Percentiles rank a stretch among this genome's conserved stretches.
Evolutionary conservation across 2,888 invertebrate species (phyloP).

Genomic region (Allygus modestus): DNA sequence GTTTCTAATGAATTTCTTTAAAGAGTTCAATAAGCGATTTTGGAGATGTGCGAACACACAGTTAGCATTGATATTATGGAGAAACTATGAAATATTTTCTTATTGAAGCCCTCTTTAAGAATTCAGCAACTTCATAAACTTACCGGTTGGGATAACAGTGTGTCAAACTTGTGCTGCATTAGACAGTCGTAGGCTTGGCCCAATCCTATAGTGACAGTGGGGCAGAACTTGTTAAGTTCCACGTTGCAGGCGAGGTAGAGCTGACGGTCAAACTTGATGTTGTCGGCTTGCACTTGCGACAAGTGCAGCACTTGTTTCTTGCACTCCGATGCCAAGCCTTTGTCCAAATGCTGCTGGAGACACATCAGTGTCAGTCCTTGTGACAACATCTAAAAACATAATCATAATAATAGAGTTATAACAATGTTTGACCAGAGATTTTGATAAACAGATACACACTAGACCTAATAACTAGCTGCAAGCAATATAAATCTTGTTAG

Average conservation of each 20-base stretch:
- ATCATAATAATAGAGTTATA: no score
- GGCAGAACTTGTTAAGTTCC: conserved; percentile 89
- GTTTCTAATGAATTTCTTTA: no score
- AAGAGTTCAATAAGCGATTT: no score
- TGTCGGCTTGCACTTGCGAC: conserved; percentile 93
- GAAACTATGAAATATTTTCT: no score
- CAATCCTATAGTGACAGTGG: conserved; percentile 85
- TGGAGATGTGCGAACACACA: no score
- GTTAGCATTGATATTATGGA: no score
- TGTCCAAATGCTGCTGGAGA: conserved; percentile 83
- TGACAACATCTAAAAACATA: conserved; percentile 74
- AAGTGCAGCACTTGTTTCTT: conserved; percentile 88
- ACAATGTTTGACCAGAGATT: no score
- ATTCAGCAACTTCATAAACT: neutral
- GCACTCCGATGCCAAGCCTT: conserved; percentile 81
- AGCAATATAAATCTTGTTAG: no score
- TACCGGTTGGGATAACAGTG: conserved; percentile 77
- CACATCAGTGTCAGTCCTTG: conserved; percentile 92
- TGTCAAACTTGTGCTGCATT: conserved; percentile 87
- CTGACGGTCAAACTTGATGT: conserved; percentile 91
- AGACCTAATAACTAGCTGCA: no score
- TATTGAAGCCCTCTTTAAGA: no score
- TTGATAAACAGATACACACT: neutral
- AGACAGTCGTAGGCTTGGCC: conserved; percentile 94
- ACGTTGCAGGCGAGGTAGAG: conserved; percentile 93